Base-by-base conservation (phyloP, 2,797 vertebrate species). In the Acanthopagrus latus region DNA sequence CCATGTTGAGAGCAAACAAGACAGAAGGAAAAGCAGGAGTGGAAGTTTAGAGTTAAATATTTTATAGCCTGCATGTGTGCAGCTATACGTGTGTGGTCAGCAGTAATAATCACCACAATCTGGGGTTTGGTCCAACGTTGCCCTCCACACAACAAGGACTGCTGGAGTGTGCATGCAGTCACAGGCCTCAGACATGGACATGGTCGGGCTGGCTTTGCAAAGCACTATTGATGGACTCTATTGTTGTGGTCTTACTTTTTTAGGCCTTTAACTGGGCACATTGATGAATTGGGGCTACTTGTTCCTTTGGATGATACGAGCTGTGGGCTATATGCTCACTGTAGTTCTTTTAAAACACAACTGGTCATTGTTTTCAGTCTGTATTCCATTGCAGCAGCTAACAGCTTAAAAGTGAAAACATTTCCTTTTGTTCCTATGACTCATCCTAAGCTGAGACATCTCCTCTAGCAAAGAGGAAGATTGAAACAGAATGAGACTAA, bases 81-180 rank as follows among this genome's bases (percentile, higher is more conserved):
- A 74, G 86, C 78, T 89, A 86, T 89, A 86, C n/a, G 83, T 92
- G 89, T 93, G 92, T 93, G 92, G 90, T 91, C 91, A 91, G 78
- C 72, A 77, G 81, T 64, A 89, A 91, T 91, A 78, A 89, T 86
- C 84, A 79, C 85, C 83, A 74, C 89, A 90, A 88, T 90, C 90
- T 90, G 81, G 89, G 83, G 82, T 78, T 86, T 12, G 66, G 74
- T 90, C 86, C 90, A 91, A 80, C 38, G 43, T 69, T 71, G 78
- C 41, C 80, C 78, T 77, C 62, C 54, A 38, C 76, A 82, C 80
- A 85, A 76, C 74, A 71, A 81, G 82, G 63, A 58, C 77, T 76
- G 82, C 60, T 68, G 2, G 33, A 73, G 78, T 84, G 74, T 73
- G 72, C 80, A 78, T 82, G 71, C 81, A 80, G 81, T 82, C 79